These are phyloP conservation scores for Lontra canadensis DNA, from an alignment of 2,113 vertebrate species.

Conservation along the genomic window DNA sequence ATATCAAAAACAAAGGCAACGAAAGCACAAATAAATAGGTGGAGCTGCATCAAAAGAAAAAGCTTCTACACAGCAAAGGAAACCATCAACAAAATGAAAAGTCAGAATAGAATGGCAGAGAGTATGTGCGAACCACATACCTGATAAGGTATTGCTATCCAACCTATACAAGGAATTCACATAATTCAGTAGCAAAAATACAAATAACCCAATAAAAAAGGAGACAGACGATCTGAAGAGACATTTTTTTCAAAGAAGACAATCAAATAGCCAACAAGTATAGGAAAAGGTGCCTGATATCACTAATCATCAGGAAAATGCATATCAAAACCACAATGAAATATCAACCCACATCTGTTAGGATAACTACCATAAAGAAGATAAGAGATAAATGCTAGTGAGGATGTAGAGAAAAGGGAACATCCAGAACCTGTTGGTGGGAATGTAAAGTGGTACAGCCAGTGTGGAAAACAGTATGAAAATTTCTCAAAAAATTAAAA, in stretches of 20 bases:
- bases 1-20: not conserved
- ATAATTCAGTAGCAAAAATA: not conserved
- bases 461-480: not conserved
- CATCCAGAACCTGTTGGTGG: not conserved
- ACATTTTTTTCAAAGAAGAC: not conserved
- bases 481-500: not conserved
- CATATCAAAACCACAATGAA: not conserved
- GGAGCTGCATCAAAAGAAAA: not conserved
- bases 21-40: not conserved
- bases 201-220: not conserved
- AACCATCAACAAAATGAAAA: not conserved
- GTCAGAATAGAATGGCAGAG: not conserved
- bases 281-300: not conserved
- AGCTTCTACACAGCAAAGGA: not conserved
- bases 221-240: not conserved
- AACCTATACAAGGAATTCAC: not conserved
- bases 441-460: not conserved
- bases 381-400: not conserved
- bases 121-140: not conserved
- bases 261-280: not conserved
- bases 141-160: too few relatives aligned
- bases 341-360: not conserved
- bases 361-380: not conserved
- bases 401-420: not conserved
- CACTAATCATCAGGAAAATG: not conserved